Conservation (phyloP, 2,797 vertebrate genomes). For the Schizopygopsis malacanthus region DNA sequence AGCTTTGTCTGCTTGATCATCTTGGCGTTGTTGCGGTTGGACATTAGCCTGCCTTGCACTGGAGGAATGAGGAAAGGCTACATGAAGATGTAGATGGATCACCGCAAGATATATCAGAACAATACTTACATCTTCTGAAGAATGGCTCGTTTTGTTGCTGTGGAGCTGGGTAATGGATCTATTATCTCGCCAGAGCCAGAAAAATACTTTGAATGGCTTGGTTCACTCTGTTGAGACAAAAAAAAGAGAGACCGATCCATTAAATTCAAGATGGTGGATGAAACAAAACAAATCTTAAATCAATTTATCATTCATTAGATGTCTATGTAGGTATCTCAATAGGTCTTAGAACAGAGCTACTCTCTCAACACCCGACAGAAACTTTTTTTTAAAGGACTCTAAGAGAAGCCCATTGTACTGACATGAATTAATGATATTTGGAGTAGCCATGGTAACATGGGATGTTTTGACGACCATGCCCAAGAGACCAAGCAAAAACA, state of each 20-base stretch:
- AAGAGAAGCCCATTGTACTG: slow-evolving; percentile 37
- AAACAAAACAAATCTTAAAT: not conserved
- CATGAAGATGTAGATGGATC: slow-evolving; percentile 60
- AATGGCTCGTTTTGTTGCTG: slow-evolving; percentile 75
- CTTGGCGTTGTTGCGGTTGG: slow-evolving; percentile 53
- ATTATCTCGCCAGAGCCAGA: slow-evolving; percentile 74
- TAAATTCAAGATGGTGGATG: slow-evolving; percentile 18
- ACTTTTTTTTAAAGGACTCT: slow-evolving; percentile 7
- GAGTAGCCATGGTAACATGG: slow-evolving; percentile 46
- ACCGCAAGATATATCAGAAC: slow-evolving; percentile 68
- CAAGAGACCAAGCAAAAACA: slow-evolving; percentile 43
- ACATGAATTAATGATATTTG: slow-evolving; percentile 51
- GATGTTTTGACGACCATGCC: slow-evolving; percentile 38
- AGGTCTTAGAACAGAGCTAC: not conserved
- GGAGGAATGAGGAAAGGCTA: slow-evolving; percentile 57
- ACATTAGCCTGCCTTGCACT: slow-evolving; percentile 73
- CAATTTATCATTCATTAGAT: not conserved
- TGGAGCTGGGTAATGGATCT: slow-evolving; percentile 72
- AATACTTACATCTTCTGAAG: slow-evolving; percentile 82
- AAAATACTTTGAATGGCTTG: slow-evolving; percentile 83
- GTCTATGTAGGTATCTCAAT: not conserved
- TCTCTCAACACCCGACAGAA: slow-evolving; percentile 40
- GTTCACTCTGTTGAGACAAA: slow-evolving; percentile 72
- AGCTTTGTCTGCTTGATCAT: slow-evolving; percentile 49
- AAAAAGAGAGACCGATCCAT: slow-evolving; percentile 75